phyloP scores from a whole-genome alignment of 2,888 invertebrate genomes.

The Blera fallax region DNA sequence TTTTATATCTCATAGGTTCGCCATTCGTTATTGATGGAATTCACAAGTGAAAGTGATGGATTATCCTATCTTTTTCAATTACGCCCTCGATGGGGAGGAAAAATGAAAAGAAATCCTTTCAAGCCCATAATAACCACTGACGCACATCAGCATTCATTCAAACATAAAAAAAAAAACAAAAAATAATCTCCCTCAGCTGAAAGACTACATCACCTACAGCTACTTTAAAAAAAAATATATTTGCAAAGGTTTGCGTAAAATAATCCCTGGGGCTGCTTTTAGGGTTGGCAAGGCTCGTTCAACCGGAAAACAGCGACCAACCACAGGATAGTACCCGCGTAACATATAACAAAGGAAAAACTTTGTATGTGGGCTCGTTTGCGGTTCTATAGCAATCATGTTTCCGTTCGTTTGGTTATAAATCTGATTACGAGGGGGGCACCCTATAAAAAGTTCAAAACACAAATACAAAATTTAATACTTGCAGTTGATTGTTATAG shows the following conservation, averaged over 20 bases:
- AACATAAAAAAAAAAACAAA: not conserved
- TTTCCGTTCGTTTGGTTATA: not conserved
- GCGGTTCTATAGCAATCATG: constrained; percentile 10
- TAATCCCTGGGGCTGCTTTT: not conserved
- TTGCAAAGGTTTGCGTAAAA: constrained; percentile 1
- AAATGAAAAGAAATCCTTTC: not conserved
- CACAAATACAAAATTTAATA: not conserved
- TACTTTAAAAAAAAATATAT: not conserved
- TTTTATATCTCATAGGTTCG: not conserved
- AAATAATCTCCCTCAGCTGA: not conserved
- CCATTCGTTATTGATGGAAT: not conserved
- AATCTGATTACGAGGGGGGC: constrained; percentile 16
- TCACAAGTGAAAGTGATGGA: not conserved
- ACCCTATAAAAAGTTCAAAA: not conserved
- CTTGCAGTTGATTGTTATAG: not conserved
- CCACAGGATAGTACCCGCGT: not conserved
- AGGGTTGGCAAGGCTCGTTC: constrained; percentile 1
- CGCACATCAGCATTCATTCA: not conserved
- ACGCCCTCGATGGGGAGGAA: not conserved
- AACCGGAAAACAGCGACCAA: constrained; percentile 1
- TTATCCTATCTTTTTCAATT: constrained; percentile 18
- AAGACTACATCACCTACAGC: not conserved
- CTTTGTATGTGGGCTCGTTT: constrained; percentile 21
- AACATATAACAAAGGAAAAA: not conserved
- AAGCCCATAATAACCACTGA: not conserved